Conservation (phyloP, 2,797 vertebrate genomes). For the Helarctos malayanus region DNA sequence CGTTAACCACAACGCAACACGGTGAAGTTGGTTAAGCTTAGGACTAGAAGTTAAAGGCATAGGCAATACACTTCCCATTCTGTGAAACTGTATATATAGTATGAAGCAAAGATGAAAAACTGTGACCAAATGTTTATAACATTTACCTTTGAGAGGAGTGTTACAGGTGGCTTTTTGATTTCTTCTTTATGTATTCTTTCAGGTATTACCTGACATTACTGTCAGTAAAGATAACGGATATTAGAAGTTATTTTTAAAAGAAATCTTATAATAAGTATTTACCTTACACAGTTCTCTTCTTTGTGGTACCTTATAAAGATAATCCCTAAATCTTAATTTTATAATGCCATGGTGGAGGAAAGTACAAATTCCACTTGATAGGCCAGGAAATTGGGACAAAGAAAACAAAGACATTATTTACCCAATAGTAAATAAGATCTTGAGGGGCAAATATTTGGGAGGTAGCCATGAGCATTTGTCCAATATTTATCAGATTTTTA, state of each 20-base stretch:
- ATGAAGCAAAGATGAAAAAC: background rate
- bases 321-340: slow-evolving; percentile 6
- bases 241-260: background rate
- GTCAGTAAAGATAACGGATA: background rate
- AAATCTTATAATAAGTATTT: background rate
- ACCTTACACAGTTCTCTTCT: background rate
- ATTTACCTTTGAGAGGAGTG: background rate
- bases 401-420: slow-evolving; percentile 13
- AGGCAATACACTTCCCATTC: background rate
- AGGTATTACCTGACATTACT: background rate
- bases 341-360: background rate
- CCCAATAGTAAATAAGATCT: background rate
- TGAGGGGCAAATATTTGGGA: slow-evolving; percentile 12
- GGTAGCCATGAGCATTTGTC: background rate
- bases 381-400: background rate
- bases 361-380: slow-evolving; percentile 8
- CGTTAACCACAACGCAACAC: no score
- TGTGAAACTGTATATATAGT: background rate
- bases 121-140: background rate
- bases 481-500: slow-evolving; percentile 22
- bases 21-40: background rate
- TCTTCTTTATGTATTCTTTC: background rate
- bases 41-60: background rate
- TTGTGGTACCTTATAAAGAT: background rate
- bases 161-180: background rate